A percentile compares a stretch with the other conserved stretches of the same genome.
Evolutionary conservation across 2,797 vertebrate genomes (phyloP).

Genomic region (Pampus argenteus): DNA sequence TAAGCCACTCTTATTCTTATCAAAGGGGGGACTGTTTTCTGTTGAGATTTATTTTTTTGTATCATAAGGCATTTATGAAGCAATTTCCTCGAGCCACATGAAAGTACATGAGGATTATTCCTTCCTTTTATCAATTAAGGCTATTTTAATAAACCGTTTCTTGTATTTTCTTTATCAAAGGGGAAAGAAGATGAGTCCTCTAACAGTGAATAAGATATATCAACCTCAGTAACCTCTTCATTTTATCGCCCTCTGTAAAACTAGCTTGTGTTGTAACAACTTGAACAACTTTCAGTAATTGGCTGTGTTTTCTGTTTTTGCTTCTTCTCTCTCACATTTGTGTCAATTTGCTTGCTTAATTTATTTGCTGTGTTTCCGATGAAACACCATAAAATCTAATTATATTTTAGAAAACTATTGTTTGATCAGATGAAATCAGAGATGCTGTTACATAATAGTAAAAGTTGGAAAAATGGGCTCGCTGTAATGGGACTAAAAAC

Average conservation of each 20-base stretch:
- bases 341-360: not conserved
- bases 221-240: not conserved
- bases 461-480: not conserved
- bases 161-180: conserved; percentile 1
- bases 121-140: conserved; percentile 14
- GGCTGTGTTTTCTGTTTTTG: not conserved
- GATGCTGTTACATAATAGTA: not conserved
- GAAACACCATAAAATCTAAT: not conserved
- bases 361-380: not conserved
- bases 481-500: not conserved
- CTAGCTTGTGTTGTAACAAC: not conserved
- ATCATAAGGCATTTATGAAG: conserved; percentile 6
- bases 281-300: not conserved
- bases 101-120: not conserved
- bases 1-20: not conserved
- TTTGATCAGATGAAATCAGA: conserved; percentile 19
- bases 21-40: not conserved
- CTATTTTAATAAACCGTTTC: conserved; percentile 9
- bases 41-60: conserved; percentile 1
- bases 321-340: not conserved
- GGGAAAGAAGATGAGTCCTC: not conserved
- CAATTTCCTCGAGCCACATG: conserved; percentile 17
- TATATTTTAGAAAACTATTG: not conserved
- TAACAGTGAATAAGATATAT: not conserved
- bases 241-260: not conserved